Conservation (phyloP, 2,888 invertebrate genomes). For the Punctoribates punctum region DNA sequence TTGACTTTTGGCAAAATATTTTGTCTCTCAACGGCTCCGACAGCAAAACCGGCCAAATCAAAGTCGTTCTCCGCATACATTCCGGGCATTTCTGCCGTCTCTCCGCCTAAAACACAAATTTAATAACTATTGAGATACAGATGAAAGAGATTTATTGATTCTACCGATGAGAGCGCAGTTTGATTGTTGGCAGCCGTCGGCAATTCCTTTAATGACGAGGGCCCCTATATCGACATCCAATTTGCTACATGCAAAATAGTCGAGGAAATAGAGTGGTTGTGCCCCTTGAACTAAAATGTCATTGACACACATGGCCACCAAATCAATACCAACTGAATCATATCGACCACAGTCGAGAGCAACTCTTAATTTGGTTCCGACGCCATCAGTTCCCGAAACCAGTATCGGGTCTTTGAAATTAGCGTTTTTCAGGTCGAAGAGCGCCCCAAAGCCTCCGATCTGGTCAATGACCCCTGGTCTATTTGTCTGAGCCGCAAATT, state of each 20-base stretch:
- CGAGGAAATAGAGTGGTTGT: slow-evolving; percentile 90
- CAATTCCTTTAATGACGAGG: slow-evolving; percentile 77
- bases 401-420: slow-evolving; percentile 77
- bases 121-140: not conserved
- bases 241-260: slow-evolving; percentile 90
- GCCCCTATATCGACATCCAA: slow-evolving; percentile 72
- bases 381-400: slow-evolving; percentile 92
- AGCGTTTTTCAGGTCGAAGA: slow-evolving; percentile 73
- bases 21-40: slow-evolving; percentile 80
- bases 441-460: slow-evolving; percentile 88
- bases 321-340: slow-evolving; percentile 82
- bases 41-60: slow-evolving; percentile 92
- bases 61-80: slow-evolving; percentile 83
- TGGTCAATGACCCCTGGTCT: slow-evolving; percentile 73
- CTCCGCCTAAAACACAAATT: slow-evolving; percentile 83
- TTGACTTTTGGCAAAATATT: slow-evolving; percentile 67
- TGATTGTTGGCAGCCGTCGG: slow-evolving; percentile 77
- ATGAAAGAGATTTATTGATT: slow-evolving; percentile 47
- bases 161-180: slow-evolving; percentile 84
- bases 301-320: slow-evolving; percentile 98
- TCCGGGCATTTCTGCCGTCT: slow-evolving; percentile 96
- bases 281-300: slow-evolving; percentile 93
- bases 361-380: slow-evolving; percentile 93
- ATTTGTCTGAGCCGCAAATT: slow-evolving; percentile 71
- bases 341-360: slow-evolving; percentile 52